phyloP scores from a whole-genome alignment of 30 jellyfish, hydroid and myxozoan genomes.

The Cassiopea andromeda region DNA sequence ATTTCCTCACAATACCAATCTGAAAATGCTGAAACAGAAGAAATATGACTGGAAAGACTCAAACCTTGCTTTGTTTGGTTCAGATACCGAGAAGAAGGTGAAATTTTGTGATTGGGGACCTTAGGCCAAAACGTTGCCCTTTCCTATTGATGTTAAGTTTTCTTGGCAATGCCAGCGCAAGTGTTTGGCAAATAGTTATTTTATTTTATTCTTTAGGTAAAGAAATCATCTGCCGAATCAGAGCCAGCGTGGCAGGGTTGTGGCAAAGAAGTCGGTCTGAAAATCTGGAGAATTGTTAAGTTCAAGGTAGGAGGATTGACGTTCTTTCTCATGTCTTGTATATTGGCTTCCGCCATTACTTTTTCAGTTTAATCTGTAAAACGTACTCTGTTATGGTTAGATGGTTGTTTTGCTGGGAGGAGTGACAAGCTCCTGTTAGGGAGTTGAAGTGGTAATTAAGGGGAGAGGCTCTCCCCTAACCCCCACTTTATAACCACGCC shows the following conservation, averaged over 20 bases:
- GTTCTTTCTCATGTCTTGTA: not conserved
- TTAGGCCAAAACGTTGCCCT: no score
- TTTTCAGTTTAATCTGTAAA: not conserved
- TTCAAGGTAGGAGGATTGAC: conserved; percentile 74
- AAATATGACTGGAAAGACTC: conserved; percentile 99
- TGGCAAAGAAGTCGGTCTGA: conserved; percentile 86
- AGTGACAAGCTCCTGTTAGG: no score
- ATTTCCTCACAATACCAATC: not conserved
- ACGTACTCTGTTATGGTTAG: not conserved
- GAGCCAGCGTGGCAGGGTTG: conserved; percentile 99
- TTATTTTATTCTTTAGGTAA: conserved; percentile 63
- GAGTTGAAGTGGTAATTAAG: no score
- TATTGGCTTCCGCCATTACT: not conserved
- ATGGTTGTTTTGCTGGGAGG: no score
- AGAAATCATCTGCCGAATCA: conserved; percentile 94
- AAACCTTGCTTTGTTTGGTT: conserved; percentile 97
- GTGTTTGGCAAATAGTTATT: no score
- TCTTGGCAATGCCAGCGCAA: no score
- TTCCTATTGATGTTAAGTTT: no score
- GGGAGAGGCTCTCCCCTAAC: no score
- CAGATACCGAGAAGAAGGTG: conserved; percentile 98
- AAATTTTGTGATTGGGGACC: no score
- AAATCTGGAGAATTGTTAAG: conserved; percentile 98
- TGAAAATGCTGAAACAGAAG: conserved; percentile 87
- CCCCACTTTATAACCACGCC: no score